Base-by-base conservation (phyloP, 1,140 invertebrate genomes). In the Macrotrachela quadricornifera region DNA sequence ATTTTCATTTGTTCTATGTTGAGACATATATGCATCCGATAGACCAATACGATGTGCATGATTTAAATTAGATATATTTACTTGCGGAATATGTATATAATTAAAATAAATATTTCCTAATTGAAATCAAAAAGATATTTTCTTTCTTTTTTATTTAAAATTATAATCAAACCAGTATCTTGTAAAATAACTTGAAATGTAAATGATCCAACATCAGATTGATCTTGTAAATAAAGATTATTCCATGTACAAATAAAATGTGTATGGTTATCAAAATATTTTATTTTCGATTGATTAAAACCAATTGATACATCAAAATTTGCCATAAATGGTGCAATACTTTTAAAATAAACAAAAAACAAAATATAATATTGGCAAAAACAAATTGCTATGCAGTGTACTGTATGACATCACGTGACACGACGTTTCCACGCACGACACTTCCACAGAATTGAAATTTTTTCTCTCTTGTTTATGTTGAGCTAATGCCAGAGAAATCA, bases 271-370 rank as follows among this genome's bases (percentile, higher is more conserved):
- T 88, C 83, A n/a, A 76, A 71, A 62, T 85, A 84, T 59, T 80
- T 80, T 40, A 97, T 80, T 56, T 73, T 76, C 40, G 88, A 90
- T 55, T 80, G 74, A 45, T 80, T 75, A 48, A 64, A 64, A n/a
- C n/a, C n/a, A 40, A 83, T 62, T 43, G 79, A 80, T 0, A 85
- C 85, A 68, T 97, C 90, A 67, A 97, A 97, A 75, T 97, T 96
- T 10, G 87, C 91, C 92, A 97, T 97, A n/a, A 97, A 70, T 0
- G 92, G 91, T 9, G 91, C 90, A 56, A 65, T n/a, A n/a, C n/a
- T n/a, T n/a, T n/a, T n/a, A n/a, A n/a, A n/a, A n/a, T n/a, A n/a
- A n/a, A n/a, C n/a, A n/a, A n/a, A n/a, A n/a, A n/a, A n/a, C n/a
- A n/a, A n/a, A n/a, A n/a, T n/a, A n/a, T n/a, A n/a, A n/a, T n/a